Conservation (phyloP, 2,888 invertebrate species). For the Caenorhabditis sulstoni region DNA sequence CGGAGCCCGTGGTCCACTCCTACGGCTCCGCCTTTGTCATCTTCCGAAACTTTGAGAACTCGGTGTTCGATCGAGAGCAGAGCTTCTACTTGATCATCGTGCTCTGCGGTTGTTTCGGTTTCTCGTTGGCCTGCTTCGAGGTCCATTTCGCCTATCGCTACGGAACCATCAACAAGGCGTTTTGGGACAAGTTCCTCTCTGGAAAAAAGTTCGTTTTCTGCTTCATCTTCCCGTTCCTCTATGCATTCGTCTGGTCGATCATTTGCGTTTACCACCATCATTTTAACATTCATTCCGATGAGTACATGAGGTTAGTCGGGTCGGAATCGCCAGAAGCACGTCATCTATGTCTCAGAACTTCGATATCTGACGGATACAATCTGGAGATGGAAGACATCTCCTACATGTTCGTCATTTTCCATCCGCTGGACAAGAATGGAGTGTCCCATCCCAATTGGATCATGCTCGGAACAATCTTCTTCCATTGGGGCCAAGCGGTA, state of each 20-base stretch:
- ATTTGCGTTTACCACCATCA: not conserved
- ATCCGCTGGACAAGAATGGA: not conserved
- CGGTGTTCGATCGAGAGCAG: not conserved
- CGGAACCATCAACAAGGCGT: not conserved
- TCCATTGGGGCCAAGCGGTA: not conserved
- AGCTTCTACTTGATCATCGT: not conserved
- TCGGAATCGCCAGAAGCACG: no score
- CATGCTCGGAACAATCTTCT: not conserved
- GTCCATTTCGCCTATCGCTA: conserved; percentile 37
- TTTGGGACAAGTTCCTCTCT: conserved; percentile 1
- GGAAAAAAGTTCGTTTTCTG: conserved; percentile 4
- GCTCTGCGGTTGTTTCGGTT: conserved; percentile 9
- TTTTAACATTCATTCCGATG: not conserved
- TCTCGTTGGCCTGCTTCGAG: conserved; percentile 29
- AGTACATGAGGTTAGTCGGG: not conserved
- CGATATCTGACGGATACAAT: conserved; percentile 4
- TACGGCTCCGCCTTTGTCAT: not conserved
- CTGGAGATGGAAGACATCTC: conserved; percentile 6
- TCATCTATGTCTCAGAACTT: not conserved
- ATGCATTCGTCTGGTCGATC: not conserved
- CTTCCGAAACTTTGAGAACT: conserved; percentile 7
- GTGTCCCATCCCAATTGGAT: not conserved
- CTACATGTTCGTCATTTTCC: not conserved
- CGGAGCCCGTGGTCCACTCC: not conserved
- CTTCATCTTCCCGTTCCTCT: conserved; percentile 4